A percentile compares a stretch with the other conserved stretches of the same genome.
Conservation (phyloP, 2,113 vertebrate species). For the Leptocoma aspasia region DNA sequence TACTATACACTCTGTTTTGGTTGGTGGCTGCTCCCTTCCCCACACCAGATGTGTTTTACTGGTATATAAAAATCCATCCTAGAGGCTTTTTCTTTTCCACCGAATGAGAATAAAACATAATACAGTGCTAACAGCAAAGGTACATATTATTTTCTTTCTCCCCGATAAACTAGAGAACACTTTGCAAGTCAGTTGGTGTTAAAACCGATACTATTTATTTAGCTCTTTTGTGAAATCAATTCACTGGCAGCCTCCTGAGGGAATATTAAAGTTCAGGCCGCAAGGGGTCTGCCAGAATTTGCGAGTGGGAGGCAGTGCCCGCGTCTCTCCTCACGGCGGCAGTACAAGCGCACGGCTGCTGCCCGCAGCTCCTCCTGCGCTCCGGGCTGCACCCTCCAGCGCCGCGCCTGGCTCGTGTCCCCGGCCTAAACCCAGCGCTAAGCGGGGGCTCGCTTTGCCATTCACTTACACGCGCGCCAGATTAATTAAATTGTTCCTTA, state of each 20-base stretch:
- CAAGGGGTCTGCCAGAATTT: not conserved
- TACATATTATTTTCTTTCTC: not conserved
- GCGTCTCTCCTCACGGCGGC: slow-evolving; percentile 49
- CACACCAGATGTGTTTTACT: not conserved
- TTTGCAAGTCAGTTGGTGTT: not conserved
- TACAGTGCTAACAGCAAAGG: not conserved
- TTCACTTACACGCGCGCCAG: not conserved
- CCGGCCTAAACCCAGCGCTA: accelerated
- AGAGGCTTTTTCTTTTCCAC: not conserved
- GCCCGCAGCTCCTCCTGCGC: accelerated
- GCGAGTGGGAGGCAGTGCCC: not conserved
- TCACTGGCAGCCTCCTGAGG: not conserved
- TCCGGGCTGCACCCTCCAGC: not conserved
- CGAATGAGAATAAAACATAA: not conserved
- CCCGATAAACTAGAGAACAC: not conserved
- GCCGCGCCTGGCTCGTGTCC: not conserved
- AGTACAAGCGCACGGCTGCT: not conserved
- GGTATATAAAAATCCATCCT: not conserved
- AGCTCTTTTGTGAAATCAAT: not conserved
- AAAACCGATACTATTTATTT: not conserved
- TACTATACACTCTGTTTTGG: not conserved
- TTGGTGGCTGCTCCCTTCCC: not conserved
- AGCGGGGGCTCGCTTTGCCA: not conserved
- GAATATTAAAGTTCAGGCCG: not conserved
- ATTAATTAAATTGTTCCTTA: not conserved